Conservation (phyloP, 1,140 invertebrate species). For the Bombus consobrinus region DNA sequence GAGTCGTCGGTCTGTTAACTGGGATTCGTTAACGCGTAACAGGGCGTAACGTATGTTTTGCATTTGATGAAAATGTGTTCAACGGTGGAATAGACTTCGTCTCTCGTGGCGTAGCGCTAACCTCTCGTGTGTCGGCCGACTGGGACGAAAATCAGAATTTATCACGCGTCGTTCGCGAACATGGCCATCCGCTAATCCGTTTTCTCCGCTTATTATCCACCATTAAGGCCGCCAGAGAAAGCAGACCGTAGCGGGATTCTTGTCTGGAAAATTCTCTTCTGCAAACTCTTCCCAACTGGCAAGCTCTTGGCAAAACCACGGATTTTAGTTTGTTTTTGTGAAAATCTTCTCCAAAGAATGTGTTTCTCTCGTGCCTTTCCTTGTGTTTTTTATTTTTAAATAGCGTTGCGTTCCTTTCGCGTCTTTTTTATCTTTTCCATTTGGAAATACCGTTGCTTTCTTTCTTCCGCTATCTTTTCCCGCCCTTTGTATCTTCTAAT, state of each 20-base stretch:
- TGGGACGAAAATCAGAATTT: conserved; percentile 45
- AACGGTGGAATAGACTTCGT: neutral
- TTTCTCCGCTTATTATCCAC: conserved; percentile 35
- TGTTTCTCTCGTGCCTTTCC: neutral
- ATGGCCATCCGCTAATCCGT: conserved; percentile 22
- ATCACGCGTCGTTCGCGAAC: conserved; percentile 24
- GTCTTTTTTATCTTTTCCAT: neutral
- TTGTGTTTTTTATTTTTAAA: neutral
- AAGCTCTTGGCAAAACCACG: neutral
- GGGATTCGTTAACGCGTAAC: conserved; percentile 22
- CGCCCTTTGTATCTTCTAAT: too few species aligned
- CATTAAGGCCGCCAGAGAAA: neutral
- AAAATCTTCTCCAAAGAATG: neutral
- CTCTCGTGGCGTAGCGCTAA: neutral
- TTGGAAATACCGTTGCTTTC: neutral
- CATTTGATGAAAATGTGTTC: conserved; percentile 52
- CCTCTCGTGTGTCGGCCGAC: neutral
- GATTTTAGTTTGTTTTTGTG: neutral
- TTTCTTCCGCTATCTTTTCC: too few species aligned
- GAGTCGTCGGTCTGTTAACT: neutral
- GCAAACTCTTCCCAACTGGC: conserved; percentile 12
- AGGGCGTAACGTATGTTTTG: conserved; percentile 37
- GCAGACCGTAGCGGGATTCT: neutral
- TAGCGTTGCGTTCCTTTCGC: too few species aligned
- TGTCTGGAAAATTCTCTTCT: neutral